Percentiles rank a stretch among this genome's conserved stretches.
phyloP scores from a whole-genome alignment of 2,797 vertebrate genomes.

The Parotocinclus haroldoi region DNA sequence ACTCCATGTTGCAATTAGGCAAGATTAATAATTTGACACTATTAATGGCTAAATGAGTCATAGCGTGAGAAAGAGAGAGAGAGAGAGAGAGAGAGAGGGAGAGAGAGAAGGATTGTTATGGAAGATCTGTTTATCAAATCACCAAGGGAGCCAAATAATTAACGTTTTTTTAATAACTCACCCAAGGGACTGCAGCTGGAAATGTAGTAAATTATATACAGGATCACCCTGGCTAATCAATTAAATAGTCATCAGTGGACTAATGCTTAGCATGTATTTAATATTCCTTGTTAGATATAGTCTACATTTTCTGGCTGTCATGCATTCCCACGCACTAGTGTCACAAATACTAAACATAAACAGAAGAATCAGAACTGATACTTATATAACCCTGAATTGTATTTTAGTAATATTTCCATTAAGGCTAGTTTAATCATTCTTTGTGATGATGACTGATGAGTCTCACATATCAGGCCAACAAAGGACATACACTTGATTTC shows the following conservation, averaged over 20 bases:
- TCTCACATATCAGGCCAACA: too few species aligned
- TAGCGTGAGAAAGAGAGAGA: slow-evolving; percentile 1
- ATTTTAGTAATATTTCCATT: too few species aligned
- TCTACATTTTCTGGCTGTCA: too few species aligned
- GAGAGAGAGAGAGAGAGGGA: not conserved
- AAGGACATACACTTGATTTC: too few species aligned
- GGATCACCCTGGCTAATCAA: slow-evolving; percentile 5
- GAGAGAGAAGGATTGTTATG: slow-evolving; percentile 4
- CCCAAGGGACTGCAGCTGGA: not conserved
- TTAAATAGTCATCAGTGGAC: slow-evolving; percentile 1
- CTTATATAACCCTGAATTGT: too few species aligned
- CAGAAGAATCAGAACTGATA: too few species aligned
- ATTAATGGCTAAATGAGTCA: slow-evolving; percentile 25
- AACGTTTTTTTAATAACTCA: slow-evolving; percentile 26
- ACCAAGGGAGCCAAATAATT: slow-evolving; percentile 18
- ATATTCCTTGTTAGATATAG: too few species aligned
- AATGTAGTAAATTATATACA: slow-evolving; percentile 10
- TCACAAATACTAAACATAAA: too few species aligned
- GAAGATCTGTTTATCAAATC: slow-evolving; percentile 34
- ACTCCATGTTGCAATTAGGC: slow-evolving; percentile 42
- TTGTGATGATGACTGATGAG: too few species aligned
- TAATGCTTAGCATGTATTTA: not conserved
- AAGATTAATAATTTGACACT: slow-evolving; percentile 18
- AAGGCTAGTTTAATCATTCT: too few species aligned
- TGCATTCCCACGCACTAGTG: too few species aligned